A percentile compares a stretch with the other conserved stretches of the same genome.
These are phyloP conservation scores for Lucilia sericata DNA, from an alignment of 1,140 invertebrate genomes.

Conservation along the genomic window DNA sequence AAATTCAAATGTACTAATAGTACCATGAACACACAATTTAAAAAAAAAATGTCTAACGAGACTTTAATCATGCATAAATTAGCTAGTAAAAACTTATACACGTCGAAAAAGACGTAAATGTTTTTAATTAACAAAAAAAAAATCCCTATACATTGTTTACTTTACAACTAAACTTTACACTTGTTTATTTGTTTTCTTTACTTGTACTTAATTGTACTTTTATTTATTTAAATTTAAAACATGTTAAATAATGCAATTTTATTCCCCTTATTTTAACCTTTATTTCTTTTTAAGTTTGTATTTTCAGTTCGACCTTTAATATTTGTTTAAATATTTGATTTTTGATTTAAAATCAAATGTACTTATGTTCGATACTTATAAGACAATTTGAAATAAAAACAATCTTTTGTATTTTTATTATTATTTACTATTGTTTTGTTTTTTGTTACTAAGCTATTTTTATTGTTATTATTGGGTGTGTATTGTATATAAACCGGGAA, in stretches of 20 bases:
- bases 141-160: background rate
- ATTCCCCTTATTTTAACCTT: constrained; percentile 4
- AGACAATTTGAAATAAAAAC: background rate
- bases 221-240: constrained; percentile 1
- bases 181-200: background rate
- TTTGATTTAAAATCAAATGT: background rate
- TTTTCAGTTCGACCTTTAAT: background rate
- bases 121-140: background rate
- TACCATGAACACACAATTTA: too few relatives aligned
- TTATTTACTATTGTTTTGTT: background rate
- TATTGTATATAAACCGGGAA: background rate
- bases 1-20: background rate
- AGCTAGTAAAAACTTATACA: too few relatives aligned
- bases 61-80: too few relatives aligned
- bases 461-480: too few relatives aligned
- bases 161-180: constrained; percentile 5
- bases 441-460: constrained; percentile 1
- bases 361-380: background rate
- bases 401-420: background rate
- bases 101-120: background rate
- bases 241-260: constrained; percentile 5
- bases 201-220: background rate
- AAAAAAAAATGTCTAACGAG: too few relatives aligned
- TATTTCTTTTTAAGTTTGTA: background rate
- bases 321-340: background rate